Evolutionary conservation across 2,797 vertebrate species (phyloP).

Genomic region (Crax fasciolata): DNA sequence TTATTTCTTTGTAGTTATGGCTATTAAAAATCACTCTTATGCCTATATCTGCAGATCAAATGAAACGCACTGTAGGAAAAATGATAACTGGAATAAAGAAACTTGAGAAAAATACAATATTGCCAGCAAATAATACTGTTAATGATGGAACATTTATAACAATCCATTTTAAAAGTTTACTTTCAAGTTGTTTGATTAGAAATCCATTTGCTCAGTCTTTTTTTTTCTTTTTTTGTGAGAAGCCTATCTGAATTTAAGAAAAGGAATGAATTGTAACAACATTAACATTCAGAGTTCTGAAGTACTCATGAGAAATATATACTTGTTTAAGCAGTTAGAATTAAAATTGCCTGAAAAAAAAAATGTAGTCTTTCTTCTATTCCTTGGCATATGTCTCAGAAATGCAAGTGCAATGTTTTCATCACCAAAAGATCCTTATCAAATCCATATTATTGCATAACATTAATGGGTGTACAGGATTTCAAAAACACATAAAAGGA

Average conservation of each 20-base stretch:
- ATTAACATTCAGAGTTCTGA: slow-evolving; percentile 23
- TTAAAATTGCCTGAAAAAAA: slow-evolving; percentile 65
- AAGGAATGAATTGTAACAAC: background rate
- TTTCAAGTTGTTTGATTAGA: slow-evolving; percentile 57
- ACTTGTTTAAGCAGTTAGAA: slow-evolving; percentile 25
- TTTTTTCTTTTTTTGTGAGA: background rate
- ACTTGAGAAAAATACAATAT: background rate
- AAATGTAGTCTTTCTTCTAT: background rate
- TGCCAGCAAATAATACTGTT: background rate
- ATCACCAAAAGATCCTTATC: slow-evolving; percentile 51
- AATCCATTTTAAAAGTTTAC: background rate
- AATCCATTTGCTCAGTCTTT: slow-evolving; percentile 23
- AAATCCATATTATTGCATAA: background rate
- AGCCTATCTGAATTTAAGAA: slow-evolving; percentile 24
- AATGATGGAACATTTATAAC: background rate
- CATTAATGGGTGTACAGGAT: background rate
- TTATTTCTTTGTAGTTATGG: background rate
- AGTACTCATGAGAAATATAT: slow-evolving; percentile 25
- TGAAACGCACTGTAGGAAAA: background rate
- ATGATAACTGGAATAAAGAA: rapidly evolving
- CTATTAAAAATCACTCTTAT: background rate
- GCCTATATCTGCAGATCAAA: background rate
- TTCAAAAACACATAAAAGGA: background rate
- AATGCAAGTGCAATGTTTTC: slow-evolving; percentile 45
- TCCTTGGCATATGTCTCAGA: slow-evolving; percentile 12